Conservation (phyloP, 2,113 vertebrate species). For the Apodemus sylvaticus region DNA sequence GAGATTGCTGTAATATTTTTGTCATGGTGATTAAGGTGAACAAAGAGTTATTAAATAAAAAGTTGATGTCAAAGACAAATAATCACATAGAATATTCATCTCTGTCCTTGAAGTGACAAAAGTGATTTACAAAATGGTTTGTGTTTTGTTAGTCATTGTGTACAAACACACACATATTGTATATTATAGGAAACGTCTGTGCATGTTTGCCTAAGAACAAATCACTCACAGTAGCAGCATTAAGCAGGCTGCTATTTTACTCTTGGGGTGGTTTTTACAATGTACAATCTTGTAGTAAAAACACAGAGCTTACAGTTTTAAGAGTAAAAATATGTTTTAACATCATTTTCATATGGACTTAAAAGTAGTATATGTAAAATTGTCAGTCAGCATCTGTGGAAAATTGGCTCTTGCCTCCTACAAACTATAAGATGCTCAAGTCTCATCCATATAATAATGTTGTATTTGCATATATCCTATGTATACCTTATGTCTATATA, state of each 20-base stretch:
- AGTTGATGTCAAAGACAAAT: neutral
- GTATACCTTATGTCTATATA: neutral
- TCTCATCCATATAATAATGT: neutral
- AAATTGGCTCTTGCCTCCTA: neutral
- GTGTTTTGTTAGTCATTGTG: neutral
- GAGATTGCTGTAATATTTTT: neutral
- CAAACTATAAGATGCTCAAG: neutral
- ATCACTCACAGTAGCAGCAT: neutral
- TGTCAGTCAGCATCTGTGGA: neutral
- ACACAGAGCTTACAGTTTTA: constrained; percentile 18
- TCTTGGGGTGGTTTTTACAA: neutral
- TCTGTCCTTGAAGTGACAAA: neutral
- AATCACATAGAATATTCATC: neutral
- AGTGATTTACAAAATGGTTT: neutral
- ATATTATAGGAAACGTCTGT: neutral
- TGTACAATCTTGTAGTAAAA: neutral
- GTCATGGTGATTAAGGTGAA: neutral
- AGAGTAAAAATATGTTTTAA: neutral
- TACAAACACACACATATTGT: neutral
- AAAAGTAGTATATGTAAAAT: neutral
- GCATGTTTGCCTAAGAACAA: constrained; percentile 1
- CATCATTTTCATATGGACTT: neutral
- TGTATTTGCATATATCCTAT: neutral
- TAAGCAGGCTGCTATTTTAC: constrained; percentile 14
- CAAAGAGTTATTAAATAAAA: neutral